These are phyloP conservation scores for Physeter macrocephalus DNA, from an alignment of 2,113 vertebrate species.

Conservation along the genomic window DNA sequence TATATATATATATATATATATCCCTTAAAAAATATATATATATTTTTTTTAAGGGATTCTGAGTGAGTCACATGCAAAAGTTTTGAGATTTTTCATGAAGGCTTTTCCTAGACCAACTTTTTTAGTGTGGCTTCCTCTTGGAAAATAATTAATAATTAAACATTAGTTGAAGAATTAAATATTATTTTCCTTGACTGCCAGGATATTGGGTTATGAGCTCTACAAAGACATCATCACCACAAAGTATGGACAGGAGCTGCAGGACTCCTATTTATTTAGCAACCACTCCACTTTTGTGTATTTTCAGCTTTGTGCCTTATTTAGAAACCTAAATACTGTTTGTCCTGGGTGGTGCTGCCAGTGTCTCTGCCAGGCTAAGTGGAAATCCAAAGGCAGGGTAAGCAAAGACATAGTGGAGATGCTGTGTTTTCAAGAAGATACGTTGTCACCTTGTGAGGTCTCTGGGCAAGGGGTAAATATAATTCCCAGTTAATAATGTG, in stretches of 20 bases:
- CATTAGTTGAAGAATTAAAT: conserved; percentile 6
- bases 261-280: not conserved
- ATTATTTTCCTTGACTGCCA: conserved; percentile 25
- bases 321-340: conserved; percentile 60
- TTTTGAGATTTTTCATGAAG: not conserved
- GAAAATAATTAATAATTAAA: conserved; percentile 40
- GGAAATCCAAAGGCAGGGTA: conserved; percentile 28
- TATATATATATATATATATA: not conserved
- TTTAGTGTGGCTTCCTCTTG: not conserved
- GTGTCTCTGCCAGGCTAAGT: not conserved
- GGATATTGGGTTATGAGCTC: not conserved
- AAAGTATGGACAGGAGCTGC: not conserved
- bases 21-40: too few species aligned
- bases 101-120: not conserved
- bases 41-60: not conserved
- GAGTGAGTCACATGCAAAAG: not conserved
- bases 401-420: conserved; percentile 33
- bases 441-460: conserved; percentile 52
- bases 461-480: conserved; percentile 41
- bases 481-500: conserved; percentile 47
- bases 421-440: conserved; percentile 43
- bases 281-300: not conserved
- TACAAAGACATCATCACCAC: not conserved
- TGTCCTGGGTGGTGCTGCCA: not conserved
- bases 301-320: conserved; percentile 46